Base-by-base conservation (phyloP, 2,888 invertebrate genomes). In the Melinaea menophilus region DNA sequence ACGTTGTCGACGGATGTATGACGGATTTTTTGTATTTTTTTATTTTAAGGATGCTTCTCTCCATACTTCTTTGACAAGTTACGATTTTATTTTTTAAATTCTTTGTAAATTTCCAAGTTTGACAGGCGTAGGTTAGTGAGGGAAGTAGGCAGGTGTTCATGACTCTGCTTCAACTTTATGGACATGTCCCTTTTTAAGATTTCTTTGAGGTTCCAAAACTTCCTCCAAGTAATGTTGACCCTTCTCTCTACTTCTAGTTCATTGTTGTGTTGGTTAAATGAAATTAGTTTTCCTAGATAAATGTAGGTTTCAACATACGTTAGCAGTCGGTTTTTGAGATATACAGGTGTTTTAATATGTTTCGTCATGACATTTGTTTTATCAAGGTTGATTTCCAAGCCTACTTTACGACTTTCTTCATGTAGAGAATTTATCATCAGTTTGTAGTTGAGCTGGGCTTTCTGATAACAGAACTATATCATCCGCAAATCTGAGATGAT, bases 201-300 rank as follows among this genome's bases (percentile, higher is more conserved):
- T 60, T 65, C 62, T 65, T 22, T 22, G 22, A 22, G 22, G 22
- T 22, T 22, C 22, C 22, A 22, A 22, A 57, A 66, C 57, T 66
- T 63, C 45, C 61, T 63, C 63, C 65, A 64, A 9, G 59, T 22
- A 11, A 55, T 58, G 5, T 33, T 61, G 41, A 61, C 35, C 48
- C 65, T 51, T 56, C 62, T 59, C 2, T 45, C 48, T 56, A 59
- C 11, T 59, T 65, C 59, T 11, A 48, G 47, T 35, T 56, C 41
- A 31, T 64, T 54, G 41, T 54, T 61, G 9, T 12, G n/a, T 13
- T 61, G 58, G 13, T 55, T 37, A 2, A 65, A 65, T 35, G 62
- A 62, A 12, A 59, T 51, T 62, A 59, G 55, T 55, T 65, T 65
- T 34, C 59, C 65, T 11, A 65, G 41, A 47, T 65, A 65, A 11